phyloP scores from a whole-genome alignment of 2,888 invertebrate species.

The Stenurella melanura region DNA sequence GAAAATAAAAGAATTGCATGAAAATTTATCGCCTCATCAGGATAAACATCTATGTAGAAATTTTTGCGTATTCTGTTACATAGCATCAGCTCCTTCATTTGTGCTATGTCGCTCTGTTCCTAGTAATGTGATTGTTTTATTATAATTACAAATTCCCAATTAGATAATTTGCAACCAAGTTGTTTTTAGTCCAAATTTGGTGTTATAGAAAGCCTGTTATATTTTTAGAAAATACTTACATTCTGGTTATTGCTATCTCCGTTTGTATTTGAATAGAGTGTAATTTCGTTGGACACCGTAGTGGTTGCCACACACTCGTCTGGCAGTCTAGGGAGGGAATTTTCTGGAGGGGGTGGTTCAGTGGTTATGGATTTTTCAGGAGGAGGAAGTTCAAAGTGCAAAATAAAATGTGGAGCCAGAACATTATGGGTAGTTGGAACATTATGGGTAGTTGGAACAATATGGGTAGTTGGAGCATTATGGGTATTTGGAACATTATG shows the following conservation, averaged over 20 bases:
- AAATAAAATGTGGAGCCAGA: constrained; percentile 31
- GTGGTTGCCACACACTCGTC: constrained; percentile 66
- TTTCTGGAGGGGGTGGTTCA: constrained; percentile 43
- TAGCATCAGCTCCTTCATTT: too few species aligned
- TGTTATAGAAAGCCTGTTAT: constrained; percentile 1
- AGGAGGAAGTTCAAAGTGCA: constrained; percentile 48
- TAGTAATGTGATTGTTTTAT: too few species aligned
- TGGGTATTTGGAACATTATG: too few species aligned
- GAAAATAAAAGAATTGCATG: too few species aligned
- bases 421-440: constrained; percentile 35
- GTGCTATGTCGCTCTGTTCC: too few species aligned
- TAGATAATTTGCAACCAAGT: too few species aligned
- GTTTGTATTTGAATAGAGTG: constrained; percentile 64
- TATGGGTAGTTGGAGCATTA: too few species aligned
- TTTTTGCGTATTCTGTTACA: too few species aligned
- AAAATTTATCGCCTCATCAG: too few species aligned
- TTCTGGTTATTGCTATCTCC: constrained; percentile 61
- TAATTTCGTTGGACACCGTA: constrained; percentile 66
- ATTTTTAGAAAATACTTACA: constrained; percentile 64
- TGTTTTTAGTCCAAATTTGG: neutral
- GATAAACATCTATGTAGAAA: too few species aligned
- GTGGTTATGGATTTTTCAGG: constrained; percentile 38
- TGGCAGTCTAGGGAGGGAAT: constrained; percentile 60
- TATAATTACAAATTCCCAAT: too few species aligned
- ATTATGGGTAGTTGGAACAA: too few species aligned